A percentile compares a stretch with the other conserved stretches of the same genome.
These are phyloP conservation scores for Chaetodon trifasciatus DNA, from an alignment of 2,797 vertebrate species.

Conservation along the genomic window DNA sequence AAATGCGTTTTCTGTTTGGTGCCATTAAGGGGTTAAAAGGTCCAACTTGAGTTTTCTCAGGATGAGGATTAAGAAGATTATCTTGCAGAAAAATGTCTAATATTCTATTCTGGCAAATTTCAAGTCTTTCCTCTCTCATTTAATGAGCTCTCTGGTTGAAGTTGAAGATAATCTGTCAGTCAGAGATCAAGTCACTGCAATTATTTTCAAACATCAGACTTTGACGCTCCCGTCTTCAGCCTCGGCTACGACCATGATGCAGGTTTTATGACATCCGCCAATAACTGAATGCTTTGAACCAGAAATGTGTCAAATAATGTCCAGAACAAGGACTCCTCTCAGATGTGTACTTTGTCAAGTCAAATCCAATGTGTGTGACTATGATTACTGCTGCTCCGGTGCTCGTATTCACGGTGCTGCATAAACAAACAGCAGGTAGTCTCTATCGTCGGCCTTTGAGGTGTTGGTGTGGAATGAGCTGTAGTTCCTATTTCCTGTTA, in stretches of 20 bases:
- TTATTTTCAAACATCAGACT: neutral
- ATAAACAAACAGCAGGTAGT: constrained; percentile 55
- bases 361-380: constrained; percentile 25
- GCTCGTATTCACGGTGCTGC: constrained; percentile 10
- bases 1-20: neutral
- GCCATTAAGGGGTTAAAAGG: constrained; percentile 60
- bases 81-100: constrained; percentile 66
- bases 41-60: constrained; percentile 42
- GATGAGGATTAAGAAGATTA: constrained; percentile 76
- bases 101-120: constrained; percentile 60
- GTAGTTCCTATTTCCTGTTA: constrained; percentile 69
- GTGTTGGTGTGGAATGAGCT: constrained; percentile 74
- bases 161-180: constrained; percentile 18
- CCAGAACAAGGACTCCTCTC: neutral
- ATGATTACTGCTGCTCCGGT: constrained; percentile 45
- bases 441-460: constrained; percentile 40
- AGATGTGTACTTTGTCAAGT: constrained; percentile 4
- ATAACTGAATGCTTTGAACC: neutral
- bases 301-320: constrained; percentile 12
- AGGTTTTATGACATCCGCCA: constrained; percentile 6
- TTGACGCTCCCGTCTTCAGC: neutral
- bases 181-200: neutral
- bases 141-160: neutral
- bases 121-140: constrained; percentile 35
- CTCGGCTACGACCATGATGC: neutral